These are phyloP conservation scores for Tribolium madens DNA, from an alignment of 1,140 invertebrate genomes.

Conservation along the genomic window DNA sequence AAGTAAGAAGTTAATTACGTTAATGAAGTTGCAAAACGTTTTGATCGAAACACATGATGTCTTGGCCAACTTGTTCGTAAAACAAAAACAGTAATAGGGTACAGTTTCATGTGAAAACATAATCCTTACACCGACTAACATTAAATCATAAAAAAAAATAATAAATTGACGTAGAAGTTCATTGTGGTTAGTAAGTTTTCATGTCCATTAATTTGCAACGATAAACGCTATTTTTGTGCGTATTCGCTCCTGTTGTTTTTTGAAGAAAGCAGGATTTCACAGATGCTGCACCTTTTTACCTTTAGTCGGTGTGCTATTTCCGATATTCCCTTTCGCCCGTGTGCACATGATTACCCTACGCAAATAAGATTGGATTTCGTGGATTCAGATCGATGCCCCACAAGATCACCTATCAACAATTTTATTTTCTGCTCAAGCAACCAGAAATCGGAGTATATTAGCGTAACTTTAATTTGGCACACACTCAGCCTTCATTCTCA, in stretches of 20 bases:
- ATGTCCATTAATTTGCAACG: not conserved
- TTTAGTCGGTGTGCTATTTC: constrained; percentile 35
- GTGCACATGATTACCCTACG: constrained; percentile 45
- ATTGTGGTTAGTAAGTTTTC: constrained; percentile 6
- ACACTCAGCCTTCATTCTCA: not conserved
- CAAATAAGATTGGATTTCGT: constrained; percentile 48
- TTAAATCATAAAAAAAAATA: constrained; percentile 2
- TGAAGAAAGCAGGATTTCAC: constrained; percentile 4
- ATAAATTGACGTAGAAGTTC: constrained; percentile 24
- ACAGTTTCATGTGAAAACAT: too few species aligned
- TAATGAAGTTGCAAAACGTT: too few species aligned
- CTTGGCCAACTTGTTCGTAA: too few species aligned
- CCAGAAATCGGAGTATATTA: constrained; percentile 38
- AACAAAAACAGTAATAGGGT: too few species aligned
- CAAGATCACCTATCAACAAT: constrained; percentile 49
- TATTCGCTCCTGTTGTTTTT: not conserved
- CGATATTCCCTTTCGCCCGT: constrained; percentile 33
- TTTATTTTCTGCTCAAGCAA: constrained; percentile 48
- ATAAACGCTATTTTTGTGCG: constrained; percentile 6
- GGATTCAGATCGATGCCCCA: constrained; percentile 46
- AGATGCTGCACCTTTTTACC: constrained; percentile 36
- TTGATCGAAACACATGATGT: too few species aligned
- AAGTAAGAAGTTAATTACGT: constrained; percentile 9
- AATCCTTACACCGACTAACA: not conserved
- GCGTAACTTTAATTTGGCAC: constrained; percentile 42